Evolutionary conservation across 2,888 invertebrate species (phyloP), one percentile per base, ranked within the genome.

Genomic region (Bombyx huttoni): DNA sequence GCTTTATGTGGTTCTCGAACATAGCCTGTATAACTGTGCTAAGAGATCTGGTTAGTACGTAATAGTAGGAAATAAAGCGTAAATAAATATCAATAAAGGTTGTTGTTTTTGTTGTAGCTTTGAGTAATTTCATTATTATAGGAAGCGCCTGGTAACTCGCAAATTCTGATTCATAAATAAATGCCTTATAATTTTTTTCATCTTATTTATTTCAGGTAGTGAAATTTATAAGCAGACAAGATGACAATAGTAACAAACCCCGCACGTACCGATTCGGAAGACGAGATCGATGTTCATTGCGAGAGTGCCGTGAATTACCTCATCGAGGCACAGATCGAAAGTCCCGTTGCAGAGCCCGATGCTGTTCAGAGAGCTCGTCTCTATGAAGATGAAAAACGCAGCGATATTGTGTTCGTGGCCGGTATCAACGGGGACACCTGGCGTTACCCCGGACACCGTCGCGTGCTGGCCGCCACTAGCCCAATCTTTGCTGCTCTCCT

Each of bases 371-470:
- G 75, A 55, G 64, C 67, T 12, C 70, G 81, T 3, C 77, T 90
- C 45, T 89, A 89, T 62, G 89, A 90, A 60, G 80, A 85, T 58
- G 90, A 91, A 72, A 82, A 78, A 53, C 89, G 89, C 57, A 90
- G 90, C 59, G 92, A 92, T 72, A 89, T 92, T 56, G 86, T 88
- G 46, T 91, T 92, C 68, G 86, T 92, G 64, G 93, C 91, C 45
- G 93, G 93, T 13, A 82, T 90, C 59, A 90, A 90, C 52, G 90
- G 90, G 24, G 91, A 92, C 63, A 90, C 90, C 13, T 92, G 92
- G 91, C 89, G 92, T 53, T 91, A 92, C 67, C 92, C 92, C n/a
- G 92, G 92, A 9, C 92, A 93, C 64, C 88, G 91, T 7, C 87
- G 90, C 49, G 89, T 92, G 47, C 86, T 94, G 34, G 90, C 91